Evolutionary conservation across 2,113 vertebrate species (phyloP), one percentile per base, ranked within the genome.

Genomic region (Hiodon tergisus): DNA sequence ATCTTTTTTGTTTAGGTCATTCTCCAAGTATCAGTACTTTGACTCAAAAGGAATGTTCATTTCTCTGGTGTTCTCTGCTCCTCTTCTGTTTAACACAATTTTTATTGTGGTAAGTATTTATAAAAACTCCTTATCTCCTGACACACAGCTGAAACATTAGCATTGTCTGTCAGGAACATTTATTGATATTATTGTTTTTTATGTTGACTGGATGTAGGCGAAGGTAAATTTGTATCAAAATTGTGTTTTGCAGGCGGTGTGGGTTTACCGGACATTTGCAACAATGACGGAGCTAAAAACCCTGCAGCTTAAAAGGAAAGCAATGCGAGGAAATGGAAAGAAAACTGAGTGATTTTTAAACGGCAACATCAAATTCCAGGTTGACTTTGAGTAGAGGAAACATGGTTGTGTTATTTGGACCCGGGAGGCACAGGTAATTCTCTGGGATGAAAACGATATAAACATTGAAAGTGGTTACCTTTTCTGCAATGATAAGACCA

Each of bases 11-110:
- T 1, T 84, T 82, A 99, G 97, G 80, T 87, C 85, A 0, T 99
- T 96, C 85, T 94, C 96, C 10, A 91, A 91, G 71, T 94, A 97
- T 76, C 97, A 99, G 2, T 98, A 99, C 82, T 99, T 99, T 76
- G 97, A 99, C 77, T 98, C 96, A 4, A 93, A 90, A 81, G 97
- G 97, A 71, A 98, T 97, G 97, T 99, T 99, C 86, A 96, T 98
- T 80, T 99, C 96, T 0, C 61, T 96, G 0, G 92, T 96, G 47
- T 98, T 92, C 81, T 98, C 97, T 0, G 86, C 92, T 0, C 97
- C 97, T 0, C 85, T 99, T 69, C 87, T 99, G 65, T 70, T 95
- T 70, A 99, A 99, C 16, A 90, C 94, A 1, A 55, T 96, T 70
- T 80, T 95, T 79, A 97, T 99, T 17, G 95, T 99, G 95, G 97